Evolutionary conservation across 2,888 invertebrate species (phyloP), one percentile per base, ranked within the genome.

Genomic region (Amiota mariae): DNA sequence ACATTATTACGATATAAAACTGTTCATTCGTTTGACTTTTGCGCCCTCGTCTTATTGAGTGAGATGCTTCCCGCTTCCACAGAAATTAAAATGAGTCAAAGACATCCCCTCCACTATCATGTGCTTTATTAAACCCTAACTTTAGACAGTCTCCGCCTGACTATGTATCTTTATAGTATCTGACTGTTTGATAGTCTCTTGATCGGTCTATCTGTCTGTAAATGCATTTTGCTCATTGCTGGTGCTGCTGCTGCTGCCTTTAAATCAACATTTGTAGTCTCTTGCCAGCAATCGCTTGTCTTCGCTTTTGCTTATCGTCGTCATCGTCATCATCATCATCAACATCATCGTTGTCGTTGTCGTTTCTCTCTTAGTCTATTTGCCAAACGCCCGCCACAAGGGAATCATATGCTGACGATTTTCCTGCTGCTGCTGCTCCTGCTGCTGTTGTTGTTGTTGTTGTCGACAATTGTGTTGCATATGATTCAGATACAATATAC

Each of bases 381-480:
- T 68, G 54, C 67, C 67, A 68, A 51, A 68, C 67, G 67, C 54
- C 67, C 67, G 67, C 67, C 67, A 68, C 67, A 54, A 68, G 67
- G 67, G 67, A 68, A 68, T 68, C 67, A 24, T 66, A n/a, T 46
- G 57, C 49, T 56, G 72, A 51, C 24, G 24, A 24, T 24, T 24
- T 24, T 68, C 72, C 11, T 57, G 74, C 15, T 67, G 74, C 6
- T 72, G 72, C 59, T 72, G 54, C 20, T 78, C 70, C 49, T 75
- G 73, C 18, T 77, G 74, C 20, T 79, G 78, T 36, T 46, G 57
- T 46, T 56, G 72, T 36, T 36, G 85, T 82, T 82, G 82, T 85
- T 82, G 82, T 85, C 85, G 86, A 83, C 85, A 86, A 54, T 13
- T 24, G 24, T 79, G 80, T 81, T 59, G 59, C 63, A 36, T 20